Evolutionary conservation across 2,113 vertebrate genomes (phyloP).

Genomic region (Psettodes erumei): DNA sequence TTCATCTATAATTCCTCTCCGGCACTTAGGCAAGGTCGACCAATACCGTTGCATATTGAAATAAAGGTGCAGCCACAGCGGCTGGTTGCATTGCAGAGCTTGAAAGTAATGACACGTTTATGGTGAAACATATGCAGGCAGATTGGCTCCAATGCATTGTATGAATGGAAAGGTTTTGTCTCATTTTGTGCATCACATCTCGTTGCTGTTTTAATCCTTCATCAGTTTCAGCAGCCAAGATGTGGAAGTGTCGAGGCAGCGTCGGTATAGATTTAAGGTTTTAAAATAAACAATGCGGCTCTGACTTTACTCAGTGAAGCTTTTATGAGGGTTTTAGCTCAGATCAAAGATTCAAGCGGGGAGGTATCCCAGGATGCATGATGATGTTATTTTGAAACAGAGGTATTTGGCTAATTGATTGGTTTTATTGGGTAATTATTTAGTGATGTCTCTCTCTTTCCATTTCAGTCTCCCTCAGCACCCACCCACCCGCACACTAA

Average conservation of each 20-base stretch:
- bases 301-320: slow-evolving; percentile 26
- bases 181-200: not conserved
- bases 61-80: slow-evolving; percentile 28
- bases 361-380: slow-evolving; percentile 12
- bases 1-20: slow-evolving; percentile 65
- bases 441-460: not conserved
- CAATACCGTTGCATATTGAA: slow-evolving; percentile 53
- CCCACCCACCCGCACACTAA: not conserved
- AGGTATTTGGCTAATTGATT: slow-evolving; percentile 26
- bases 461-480: not conserved
- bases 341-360: slow-evolving; percentile 21
- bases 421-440: slow-evolving; percentile 27
- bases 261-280: slow-evolving; percentile 24
- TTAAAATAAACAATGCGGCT: slow-evolving; percentile 33
- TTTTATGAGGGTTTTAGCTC: slow-evolving; percentile 31
- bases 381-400: slow-evolving; percentile 10
- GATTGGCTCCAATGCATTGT: not conserved
- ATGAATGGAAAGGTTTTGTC: not conserved
- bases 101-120: not conserved
- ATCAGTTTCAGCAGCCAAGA: not conserved
- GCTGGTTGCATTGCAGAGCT: slow-evolving; percentile 9
- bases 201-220: not conserved
- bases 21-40: slow-evolving; percentile 43
- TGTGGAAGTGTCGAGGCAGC: not conserved
- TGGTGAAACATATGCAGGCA: not conserved